Evolutionary conservation across 2,113 vertebrate genomes (phyloP).

Genomic region (Limanda limanda): DNA sequence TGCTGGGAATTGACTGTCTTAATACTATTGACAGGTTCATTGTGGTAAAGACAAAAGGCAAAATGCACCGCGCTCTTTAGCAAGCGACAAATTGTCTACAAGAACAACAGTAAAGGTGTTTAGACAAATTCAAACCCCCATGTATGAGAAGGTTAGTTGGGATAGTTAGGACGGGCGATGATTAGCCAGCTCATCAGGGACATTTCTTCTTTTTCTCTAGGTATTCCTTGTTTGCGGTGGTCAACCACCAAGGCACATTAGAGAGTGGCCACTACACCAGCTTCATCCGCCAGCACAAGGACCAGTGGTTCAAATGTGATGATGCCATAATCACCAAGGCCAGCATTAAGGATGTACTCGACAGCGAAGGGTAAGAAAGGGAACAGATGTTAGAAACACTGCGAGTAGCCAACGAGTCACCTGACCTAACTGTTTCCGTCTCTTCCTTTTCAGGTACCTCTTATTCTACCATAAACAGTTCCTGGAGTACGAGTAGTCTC

Average conservation of each 20-base stretch:
- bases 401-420: neutral
- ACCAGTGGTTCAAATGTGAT: constrained; percentile 99
- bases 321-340: constrained; percentile 99
- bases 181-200: neutral
- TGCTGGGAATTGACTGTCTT: constrained; percentile 31
- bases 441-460: constrained; percentile 83
- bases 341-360: constrained; percentile 98
- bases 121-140: neutral
- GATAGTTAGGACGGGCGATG: neutral
- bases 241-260: constrained; percentile 99
- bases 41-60: neutral
- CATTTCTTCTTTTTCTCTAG: constrained; percentile 66
- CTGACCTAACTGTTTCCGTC: neutral
- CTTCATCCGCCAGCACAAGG: constrained; percentile 99
- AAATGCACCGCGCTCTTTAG: neutral
- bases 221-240: constrained; percentile 99
- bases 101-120: neutral
- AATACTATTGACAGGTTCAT: neutral
- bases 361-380: constrained; percentile 94
- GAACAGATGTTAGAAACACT: neutral
- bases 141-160: neutral
- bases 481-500: constrained; percentile 94
- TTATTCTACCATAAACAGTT: constrained; percentile 99
- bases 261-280: constrained; percentile 99
- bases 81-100: neutral